Evolutionary conservation across 2,797 vertebrate genomes (phyloP).

Genomic region (Numenius phaeopus): DNA sequence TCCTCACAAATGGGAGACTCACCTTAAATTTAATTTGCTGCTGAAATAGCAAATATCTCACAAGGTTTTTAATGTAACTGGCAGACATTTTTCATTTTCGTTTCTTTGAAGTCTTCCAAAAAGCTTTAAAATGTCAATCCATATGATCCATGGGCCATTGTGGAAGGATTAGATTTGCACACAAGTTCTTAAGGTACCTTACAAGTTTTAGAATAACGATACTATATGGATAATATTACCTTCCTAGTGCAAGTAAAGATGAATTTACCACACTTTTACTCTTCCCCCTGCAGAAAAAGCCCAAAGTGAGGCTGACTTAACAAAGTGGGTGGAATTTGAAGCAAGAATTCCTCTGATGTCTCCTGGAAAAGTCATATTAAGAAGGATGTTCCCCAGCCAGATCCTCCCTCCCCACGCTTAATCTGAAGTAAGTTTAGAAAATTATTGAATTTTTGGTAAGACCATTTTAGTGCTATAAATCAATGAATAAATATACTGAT

Average conservation of each 20-base stretch:
- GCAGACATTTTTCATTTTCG: not conserved
- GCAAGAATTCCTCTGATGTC: not conserved
- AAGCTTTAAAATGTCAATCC: not conserved
- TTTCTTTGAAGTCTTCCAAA: not conserved
- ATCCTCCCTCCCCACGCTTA: not conserved
- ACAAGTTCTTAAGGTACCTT: not conserved
- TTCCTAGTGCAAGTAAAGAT: not conserved
- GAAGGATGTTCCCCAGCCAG: not conserved
- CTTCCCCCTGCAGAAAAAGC: not conserved
- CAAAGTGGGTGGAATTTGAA: not conserved
- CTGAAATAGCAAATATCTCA: not conserved
- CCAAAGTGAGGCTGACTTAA: not conserved
- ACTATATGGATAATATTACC: not conserved
- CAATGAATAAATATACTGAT: constrained; percentile 21
- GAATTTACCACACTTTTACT: not conserved
- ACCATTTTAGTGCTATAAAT: not conserved
- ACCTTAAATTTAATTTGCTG: not conserved
- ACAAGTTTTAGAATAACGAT: not conserved
- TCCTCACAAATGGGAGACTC: not conserved
- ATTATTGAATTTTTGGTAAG: not conserved
- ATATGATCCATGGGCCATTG: not conserved
- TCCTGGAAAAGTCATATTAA: not conserved
- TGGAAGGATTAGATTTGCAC: not conserved
- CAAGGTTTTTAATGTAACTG: not conserved
- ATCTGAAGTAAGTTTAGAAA: not conserved